Base-by-base conservation (phyloP, 2,113 vertebrate species). In the Myiopsitta monachus region DNA sequence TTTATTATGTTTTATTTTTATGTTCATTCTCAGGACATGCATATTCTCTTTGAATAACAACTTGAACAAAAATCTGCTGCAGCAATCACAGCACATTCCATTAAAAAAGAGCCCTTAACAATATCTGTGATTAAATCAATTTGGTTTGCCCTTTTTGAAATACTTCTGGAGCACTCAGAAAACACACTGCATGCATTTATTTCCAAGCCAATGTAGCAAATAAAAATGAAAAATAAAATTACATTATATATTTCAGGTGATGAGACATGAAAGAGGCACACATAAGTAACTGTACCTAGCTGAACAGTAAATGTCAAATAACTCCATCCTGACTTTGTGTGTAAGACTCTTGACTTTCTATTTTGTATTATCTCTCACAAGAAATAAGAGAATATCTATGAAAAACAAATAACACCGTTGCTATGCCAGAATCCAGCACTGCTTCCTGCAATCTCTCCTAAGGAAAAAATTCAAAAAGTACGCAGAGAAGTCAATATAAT, bases 61-160 rank as follows among this genome's bases (percentile, higher is more conserved):
- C n/a, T n/a, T n/a, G n/a, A 93, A 90, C 62, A 11, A 68, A 92
- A 92, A 84, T 77, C 69, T 72, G 72, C 74, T 89, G 63, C 57
- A 85, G 87, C 87, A 96, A 95, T 92, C 94, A 87, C 86, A 79
- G 83, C 55, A 61, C 73, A 74, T 91, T 91, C 79, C 82, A 85
- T 87, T 83, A 81, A 94, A 64, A 94, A 89, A 36, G 47, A 74
- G 39, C 74, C 67, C 87, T 86, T 85, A 91, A 95, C 79, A 89
- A 31, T 83, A 96, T 61, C 91, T 96, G 74, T 33, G 77, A 90
- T 94, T 68, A 83, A 91, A 94, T 88, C 74, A 90, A 90, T 90
- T 38, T 86, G 57, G 49, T 95, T 96, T 97, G 94, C 96, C 95
- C 92, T 96, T 92, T 91, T 52, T 4, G 91, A 88, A 96, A 94